Conservation (phyloP, 2,888 invertebrate species). For the Chironomus tentans region DNA sequence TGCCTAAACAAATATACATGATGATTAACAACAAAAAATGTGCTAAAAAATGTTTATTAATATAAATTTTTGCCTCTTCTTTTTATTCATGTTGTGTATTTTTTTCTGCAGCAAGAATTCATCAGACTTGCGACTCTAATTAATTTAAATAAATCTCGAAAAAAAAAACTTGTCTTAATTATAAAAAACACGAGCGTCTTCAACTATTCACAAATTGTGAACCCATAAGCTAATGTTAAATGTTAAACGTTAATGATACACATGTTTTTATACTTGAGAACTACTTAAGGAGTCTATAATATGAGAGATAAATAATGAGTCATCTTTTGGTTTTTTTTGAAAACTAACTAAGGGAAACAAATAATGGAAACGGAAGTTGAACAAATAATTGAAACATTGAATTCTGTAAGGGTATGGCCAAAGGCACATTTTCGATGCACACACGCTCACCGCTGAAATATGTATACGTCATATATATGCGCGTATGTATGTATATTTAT, state of each 20-base stretch:
- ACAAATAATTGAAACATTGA: constrained; percentile 1
- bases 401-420: neutral
- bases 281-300: neutral
- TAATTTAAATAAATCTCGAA: constrained; percentile 3
- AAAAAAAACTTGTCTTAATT: constrained; percentile 16
- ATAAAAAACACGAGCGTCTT: constrained; percentile 9
- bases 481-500: too few relatives aligned
- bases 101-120: too few relatives aligned
- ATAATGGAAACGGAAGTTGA: constrained; percentile 5
- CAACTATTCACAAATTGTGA: constrained; percentile 20
- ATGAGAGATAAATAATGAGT: neutral
- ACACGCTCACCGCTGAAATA: neutral
- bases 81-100: too few relatives aligned
- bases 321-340: neutral
- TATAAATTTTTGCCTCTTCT: too few relatives aligned
- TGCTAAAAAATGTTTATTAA: too few relatives aligned
- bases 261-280: constrained; percentile 6
- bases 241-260: constrained; percentile 12
- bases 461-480: too few relatives aligned
- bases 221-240: constrained; percentile 6
- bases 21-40: too few relatives aligned
- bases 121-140: neutral
- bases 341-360: neutral
- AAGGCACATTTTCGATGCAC: neutral
- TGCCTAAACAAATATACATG: too few relatives aligned